Conservation (phyloP, 1,140 invertebrate genomes). For the Leptopilina boulardi region DNA sequence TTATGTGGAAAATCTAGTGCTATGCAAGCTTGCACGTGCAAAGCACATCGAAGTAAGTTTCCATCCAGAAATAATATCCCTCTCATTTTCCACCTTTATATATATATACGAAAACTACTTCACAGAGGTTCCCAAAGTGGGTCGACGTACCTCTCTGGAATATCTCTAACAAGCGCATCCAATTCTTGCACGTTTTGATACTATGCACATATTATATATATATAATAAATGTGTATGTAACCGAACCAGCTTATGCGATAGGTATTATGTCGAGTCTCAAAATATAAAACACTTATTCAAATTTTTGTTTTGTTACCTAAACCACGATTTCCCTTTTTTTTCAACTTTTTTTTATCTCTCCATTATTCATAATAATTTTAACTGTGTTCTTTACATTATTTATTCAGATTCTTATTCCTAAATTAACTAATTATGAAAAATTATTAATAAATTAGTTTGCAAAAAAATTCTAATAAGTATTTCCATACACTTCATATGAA, state of each 20-base stretch:
- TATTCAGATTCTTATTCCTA: no score
- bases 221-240: slow-evolving; percentile 43
- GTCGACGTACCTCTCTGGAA: slow-evolving; percentile 49
- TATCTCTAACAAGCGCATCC: slow-evolving; percentile 50
- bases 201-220: slow-evolving; percentile 33
- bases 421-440: no score
- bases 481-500: no score
- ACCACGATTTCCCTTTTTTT: background rate
- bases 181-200: slow-evolving; percentile 50
- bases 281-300: slow-evolving; percentile 55
- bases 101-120: slow-evolving; percentile 5
- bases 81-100: slow-evolving; percentile 1
- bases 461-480: no score
- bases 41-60: background rate
- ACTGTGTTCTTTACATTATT: no score
- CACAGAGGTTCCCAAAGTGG: slow-evolving; percentile 44
- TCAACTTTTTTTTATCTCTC: no score
- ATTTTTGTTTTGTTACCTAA: slow-evolving; percentile 44
- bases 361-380: background rate
- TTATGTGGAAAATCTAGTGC: background rate
- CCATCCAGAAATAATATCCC: slow-evolving; percentile 14
- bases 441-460: no score
- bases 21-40: slow-evolving; percentile 8
- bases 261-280: slow-evolving; percentile 53
- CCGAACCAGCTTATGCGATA: slow-evolving; percentile 51